phyloP scores from a whole-genome alignment of 2,888 invertebrate species.

The Gymnoscelis rufifasciata region DNA sequence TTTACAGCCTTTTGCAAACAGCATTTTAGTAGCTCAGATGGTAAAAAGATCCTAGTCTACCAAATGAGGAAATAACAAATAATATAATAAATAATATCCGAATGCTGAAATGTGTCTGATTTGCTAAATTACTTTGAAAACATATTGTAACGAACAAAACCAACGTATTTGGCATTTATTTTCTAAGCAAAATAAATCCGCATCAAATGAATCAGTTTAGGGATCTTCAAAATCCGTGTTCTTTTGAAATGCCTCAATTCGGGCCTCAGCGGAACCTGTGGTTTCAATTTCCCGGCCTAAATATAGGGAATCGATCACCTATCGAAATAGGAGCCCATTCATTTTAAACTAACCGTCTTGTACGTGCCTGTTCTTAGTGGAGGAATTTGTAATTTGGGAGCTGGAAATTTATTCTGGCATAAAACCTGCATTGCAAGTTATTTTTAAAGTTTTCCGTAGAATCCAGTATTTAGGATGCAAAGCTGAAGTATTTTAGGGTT shows the following conservation, averaged over 20 bases:
- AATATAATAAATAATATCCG: too few species aligned
- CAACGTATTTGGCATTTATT: neutral
- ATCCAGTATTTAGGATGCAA: too few species aligned
- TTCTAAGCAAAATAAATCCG: slow-evolving; percentile 5
- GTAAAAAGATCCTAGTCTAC: too few species aligned
- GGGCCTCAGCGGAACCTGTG: slow-evolving; percentile 18
- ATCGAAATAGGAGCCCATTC: slow-evolving; percentile 22
- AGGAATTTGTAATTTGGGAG: neutral
- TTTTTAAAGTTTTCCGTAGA: too few species aligned
- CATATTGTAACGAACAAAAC: too few species aligned
- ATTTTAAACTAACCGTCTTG: slow-evolving; percentile 15
- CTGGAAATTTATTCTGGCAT: neutral
- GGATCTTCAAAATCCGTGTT: slow-evolving; percentile 18
- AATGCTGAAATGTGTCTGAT: too few species aligned
- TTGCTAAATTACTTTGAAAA: too few species aligned
- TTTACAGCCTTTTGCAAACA: too few species aligned
- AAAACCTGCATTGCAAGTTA: too few species aligned
- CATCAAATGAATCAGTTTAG: slow-evolving; percentile 19
- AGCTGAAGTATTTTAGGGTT: too few species aligned
- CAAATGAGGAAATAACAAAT: too few species aligned
- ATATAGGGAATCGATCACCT: slow-evolving; percentile 24
- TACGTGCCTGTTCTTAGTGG: slow-evolving; percentile 7
- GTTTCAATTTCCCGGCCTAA: slow-evolving; percentile 21
- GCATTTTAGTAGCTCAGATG: too few species aligned
- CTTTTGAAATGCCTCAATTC: slow-evolving; percentile 21